phyloP scores from a whole-genome alignment of 1,140 invertebrate species.

The Brachystomella parvula region DNA sequence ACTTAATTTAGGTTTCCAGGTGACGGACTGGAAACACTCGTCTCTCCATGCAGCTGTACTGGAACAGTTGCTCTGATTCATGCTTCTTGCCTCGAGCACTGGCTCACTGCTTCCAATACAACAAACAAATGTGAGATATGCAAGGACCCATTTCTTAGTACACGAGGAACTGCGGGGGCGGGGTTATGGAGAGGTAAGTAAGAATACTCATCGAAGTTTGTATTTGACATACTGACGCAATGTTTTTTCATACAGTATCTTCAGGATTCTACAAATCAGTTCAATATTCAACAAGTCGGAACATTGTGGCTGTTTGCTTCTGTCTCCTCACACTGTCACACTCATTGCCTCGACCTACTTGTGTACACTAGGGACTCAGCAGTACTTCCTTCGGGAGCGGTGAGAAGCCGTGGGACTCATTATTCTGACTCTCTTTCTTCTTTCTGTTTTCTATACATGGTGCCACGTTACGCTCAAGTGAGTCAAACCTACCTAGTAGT shows the following conservation, averaged over 20 bases:
- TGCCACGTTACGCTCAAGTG: slow-evolving; percentile 44
- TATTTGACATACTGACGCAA: slow-evolving; percentile 35
- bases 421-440: slow-evolving; percentile 42
- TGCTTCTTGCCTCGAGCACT: slow-evolving; percentile 51
- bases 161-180: slow-evolving; percentile 42
- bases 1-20: slow-evolving; percentile 40
- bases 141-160: slow-evolving; percentile 46
- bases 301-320: slow-evolving; percentile 47
- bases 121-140: slow-evolving; percentile 54
- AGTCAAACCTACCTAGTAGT: not conserved
- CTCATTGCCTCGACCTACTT: slow-evolving; percentile 48
- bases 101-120: slow-evolving; percentile 52
- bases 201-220: slow-evolving; percentile 8
- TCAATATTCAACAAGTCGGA: slow-evolving; percentile 43
- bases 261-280: slow-evolving; percentile 39
- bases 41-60: slow-evolving; percentile 53
- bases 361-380: slow-evolving; percentile 46
- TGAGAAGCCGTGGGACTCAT: slow-evolving; percentile 49
- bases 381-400: slow-evolving; percentile 42
- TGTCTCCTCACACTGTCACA: slow-evolving; percentile 49
- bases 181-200: slow-evolving; percentile 44
- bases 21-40: slow-evolving; percentile 45
- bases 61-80: slow-evolving; percentile 52
- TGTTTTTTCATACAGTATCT: slow-evolving; percentile 48
- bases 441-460: slow-evolving; percentile 44